phyloP scores from a whole-genome alignment of 2,797 vertebrate genomes.

The Chromobotia macracanthus region DNA sequence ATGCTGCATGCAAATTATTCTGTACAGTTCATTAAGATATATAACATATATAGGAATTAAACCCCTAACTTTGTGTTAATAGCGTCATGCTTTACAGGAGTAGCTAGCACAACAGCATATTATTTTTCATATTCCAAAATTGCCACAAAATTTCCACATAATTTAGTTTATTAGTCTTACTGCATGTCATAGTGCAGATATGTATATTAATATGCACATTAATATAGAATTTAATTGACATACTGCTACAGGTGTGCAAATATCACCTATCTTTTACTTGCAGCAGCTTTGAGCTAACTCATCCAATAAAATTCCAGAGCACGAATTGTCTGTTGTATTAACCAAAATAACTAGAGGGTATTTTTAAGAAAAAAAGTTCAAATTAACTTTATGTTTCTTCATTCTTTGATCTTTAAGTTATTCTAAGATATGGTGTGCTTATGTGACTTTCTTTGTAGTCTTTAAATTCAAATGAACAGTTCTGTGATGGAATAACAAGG shows the following conservation, averaged over 20 bases:
- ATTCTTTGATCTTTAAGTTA: not conserved
- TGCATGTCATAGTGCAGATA: not conserved
- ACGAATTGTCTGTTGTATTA: not conserved
- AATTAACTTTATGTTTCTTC: not conserved
- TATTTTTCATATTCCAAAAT: too few relatives aligned
- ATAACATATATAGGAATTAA: too few relatives aligned
- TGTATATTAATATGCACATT: not conserved
- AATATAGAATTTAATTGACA: not conserved
- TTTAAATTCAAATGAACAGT: not conserved
- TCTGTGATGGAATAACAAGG: not conserved
- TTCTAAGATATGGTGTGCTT: not conserved
- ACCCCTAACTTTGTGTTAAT: too few relatives aligned
- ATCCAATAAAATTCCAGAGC: too few relatives aligned
- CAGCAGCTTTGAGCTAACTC: not conserved
- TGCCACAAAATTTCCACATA: not conserved
- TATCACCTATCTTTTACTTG: not conserved
- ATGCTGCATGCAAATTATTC: too few relatives aligned
- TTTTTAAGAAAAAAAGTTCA: not conserved
- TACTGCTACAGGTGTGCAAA: not conserved
- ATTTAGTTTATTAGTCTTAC: not conserved
- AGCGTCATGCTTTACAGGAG: too few relatives aligned
- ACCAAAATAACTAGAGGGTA: not conserved
- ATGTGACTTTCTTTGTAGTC: not conserved
- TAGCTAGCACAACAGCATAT: too few relatives aligned
- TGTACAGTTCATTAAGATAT: too few relatives aligned